phyloP scores from a whole-genome alignment of 1,140 invertebrate species.

The Maconellicoccus hirsutus region DNA sequence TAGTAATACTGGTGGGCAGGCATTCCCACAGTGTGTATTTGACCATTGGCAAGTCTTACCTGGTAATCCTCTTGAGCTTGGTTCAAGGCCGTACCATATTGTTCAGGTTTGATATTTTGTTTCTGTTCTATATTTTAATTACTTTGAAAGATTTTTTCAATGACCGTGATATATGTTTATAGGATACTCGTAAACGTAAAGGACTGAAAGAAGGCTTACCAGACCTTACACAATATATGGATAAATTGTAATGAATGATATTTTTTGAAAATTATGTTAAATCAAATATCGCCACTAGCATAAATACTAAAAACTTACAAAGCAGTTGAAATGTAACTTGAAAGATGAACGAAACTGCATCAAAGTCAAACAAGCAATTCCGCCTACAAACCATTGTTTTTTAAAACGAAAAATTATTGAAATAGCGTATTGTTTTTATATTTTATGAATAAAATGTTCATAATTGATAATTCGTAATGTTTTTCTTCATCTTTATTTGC shows the following conservation, averaged over 20 bases:
- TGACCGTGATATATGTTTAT: conserved; percentile 29
- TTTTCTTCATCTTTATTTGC: no score
- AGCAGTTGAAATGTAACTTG: not conserved
- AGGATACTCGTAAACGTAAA: conserved; percentile 97
- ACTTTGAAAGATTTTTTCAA: no score
- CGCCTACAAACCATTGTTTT: conserved; percentile 7
- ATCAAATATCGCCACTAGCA: not conserved
- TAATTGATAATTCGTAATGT: not conserved
- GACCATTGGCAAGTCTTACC: conserved; percentile 98
- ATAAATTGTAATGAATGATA: conserved; percentile 62
- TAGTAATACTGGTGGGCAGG: conserved; percentile 97
- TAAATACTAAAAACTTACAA: not conserved
- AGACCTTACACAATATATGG: conserved; percentile 81
- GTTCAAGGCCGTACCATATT: conserved; percentile 67
- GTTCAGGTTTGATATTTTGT: conserved; percentile 50
- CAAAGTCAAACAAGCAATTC: not conserved
- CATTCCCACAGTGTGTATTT: conserved; percentile 99
- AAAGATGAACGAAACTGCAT: not conserved
- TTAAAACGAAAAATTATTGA: not conserved
- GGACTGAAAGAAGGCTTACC: conserved; percentile 96
- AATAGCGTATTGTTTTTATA: conserved; percentile 15
- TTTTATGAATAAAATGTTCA: conserved; percentile 17
- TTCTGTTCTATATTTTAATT: no score
- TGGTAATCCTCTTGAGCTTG: conserved; percentile 77
- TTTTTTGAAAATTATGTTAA: not conserved